Base-by-base conservation (phyloP, 2,888 invertebrate genomes). In the Apotomis capreana region DNA sequence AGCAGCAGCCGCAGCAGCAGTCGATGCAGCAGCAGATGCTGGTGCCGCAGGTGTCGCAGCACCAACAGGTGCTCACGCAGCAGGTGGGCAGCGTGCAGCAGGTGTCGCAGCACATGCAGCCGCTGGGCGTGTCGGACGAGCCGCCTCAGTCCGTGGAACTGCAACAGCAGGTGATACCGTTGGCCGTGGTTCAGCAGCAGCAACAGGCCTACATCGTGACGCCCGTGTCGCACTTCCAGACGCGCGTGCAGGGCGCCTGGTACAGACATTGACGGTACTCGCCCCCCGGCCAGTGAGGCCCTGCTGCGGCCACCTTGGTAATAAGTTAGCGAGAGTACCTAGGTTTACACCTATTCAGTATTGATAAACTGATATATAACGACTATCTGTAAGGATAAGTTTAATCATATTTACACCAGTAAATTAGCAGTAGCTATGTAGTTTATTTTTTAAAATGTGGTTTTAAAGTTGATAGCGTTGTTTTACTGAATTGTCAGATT, bases 181-280 rank as follows among this genome's bases (percentile, higher is more conserved):
- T 95, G 49, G 95, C 95, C 9, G 95, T 95, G 40, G 94, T 95
- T 0, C 95, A 94, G 74, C 94, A 95, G 76, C 95, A 95, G 61
- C 95, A 95, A 80, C 95, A 95, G 78, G 94, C 95, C 0, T 95
- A 95, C 83, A 92, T 95, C 74, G 95, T 95, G 8, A 95, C 95
- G 2, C 95, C 95, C 2, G 95, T 95, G 44, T 94, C 95, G 37
- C 95, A 95, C 87, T 91, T 95, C 85, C 94, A 95, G 78, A 95
- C 95, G 70, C 93, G 95, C 73, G 95, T 95, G 74, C 95, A 95
- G 81, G 95, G 95, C 75, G 92, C 95, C 72, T 93, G 94, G 94
- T 94, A 94, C 84, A 83, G 94, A 76, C 93, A 94, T 91, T 94
- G 92, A 93, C 90, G 64, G 15, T 44, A 52, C 64, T 61, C 77